Evolutionary conservation across 1,140 invertebrate species (phyloP), one percentile per base, ranked within the genome.

Genomic region (Drosophila parvula): DNA sequence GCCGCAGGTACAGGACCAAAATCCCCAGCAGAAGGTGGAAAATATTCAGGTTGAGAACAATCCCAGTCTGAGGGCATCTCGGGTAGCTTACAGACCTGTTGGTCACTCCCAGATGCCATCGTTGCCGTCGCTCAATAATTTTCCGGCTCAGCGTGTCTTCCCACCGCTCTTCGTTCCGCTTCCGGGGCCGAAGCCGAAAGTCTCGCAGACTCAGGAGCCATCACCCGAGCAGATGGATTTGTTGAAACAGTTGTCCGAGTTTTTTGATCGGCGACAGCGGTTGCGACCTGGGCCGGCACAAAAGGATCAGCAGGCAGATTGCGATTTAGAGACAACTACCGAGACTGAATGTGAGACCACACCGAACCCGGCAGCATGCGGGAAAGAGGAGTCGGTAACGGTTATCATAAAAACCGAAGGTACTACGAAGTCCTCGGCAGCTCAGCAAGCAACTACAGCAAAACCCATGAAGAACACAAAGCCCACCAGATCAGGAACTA

Each of bases 231-330:
- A 76, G 38, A 30, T 88, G 55, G 56, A 73, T 48, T 9, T 88
- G 59, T 47, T 85, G 43, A 75, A 79, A 27, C 78, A 86, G 38
- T 47, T 85, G 22, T 60, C 74, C 10, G 64, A 78, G 1, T 67
- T 55, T 3, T 74, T 85, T 12, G 45, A 57, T 0, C 64, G 61
- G 5, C 43, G 50, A 0, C 77, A 61, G 12, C 58, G 60, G 16
- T 14, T 38, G 6, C 48, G 43, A 2, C 62, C 61, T 18, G 28
- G 14, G 12, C 38, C 41, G 12, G 30, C 34, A 4, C 18, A 45
- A n/a, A 45, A 11, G 1, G n/a, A 36, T 41, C 30, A 14, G 34
- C 18, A 10, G 8, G 22, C 22, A 44, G 5, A n/a, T 11, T 73
- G 78, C 27, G 34, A 27, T 0, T 5, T 6, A 0, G 48, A 57